A percentile compares a stretch with the other conserved stretches of the same genome.
phyloP scores from a whole-genome alignment of 2,113 vertebrate species.

The Mustela lutreola region DNA sequence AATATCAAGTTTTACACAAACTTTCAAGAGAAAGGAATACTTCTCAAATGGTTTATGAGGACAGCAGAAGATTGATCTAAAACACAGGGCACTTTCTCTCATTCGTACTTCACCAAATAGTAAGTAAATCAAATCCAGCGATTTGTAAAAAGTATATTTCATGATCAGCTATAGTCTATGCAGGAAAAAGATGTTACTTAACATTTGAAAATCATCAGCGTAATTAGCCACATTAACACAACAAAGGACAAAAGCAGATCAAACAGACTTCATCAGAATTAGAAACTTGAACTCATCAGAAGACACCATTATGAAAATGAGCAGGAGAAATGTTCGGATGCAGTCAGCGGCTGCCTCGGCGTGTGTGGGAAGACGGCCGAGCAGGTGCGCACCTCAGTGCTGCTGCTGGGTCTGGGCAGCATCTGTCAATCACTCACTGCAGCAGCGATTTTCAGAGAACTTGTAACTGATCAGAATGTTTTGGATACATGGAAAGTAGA shows the following conservation, averaged over 20 bases:
- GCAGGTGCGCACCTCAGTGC: constrained; percentile 86
- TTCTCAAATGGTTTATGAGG: not conserved
- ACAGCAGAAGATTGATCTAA: not conserved
- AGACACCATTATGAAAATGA: not conserved
- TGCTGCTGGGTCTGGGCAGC: constrained; percentile 95
- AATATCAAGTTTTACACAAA: not conserved
- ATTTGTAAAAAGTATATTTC: not conserved
- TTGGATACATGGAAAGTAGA: not conserved
- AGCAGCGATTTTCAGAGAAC: not conserved
- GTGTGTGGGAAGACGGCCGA: constrained; percentile 87
- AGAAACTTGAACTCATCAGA: not conserved
- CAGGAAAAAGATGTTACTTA: not conserved
- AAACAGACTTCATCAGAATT: not conserved
- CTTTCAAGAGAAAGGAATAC: not conserved
- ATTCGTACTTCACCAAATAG: not conserved
- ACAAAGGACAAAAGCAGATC: not conserved
- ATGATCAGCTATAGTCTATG: not conserved
- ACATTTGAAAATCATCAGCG: not conserved
- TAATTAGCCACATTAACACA: not conserved
- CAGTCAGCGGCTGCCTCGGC: fast-evolving
- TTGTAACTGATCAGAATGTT: not conserved
- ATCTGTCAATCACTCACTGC: not conserved
- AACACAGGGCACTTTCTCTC: not conserved
- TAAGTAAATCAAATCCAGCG: not conserved
- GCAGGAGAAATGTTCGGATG: not conserved